phyloP scores from a whole-genome alignment of 1,140 invertebrate genomes.

The Periplaneta americana region DNA sequence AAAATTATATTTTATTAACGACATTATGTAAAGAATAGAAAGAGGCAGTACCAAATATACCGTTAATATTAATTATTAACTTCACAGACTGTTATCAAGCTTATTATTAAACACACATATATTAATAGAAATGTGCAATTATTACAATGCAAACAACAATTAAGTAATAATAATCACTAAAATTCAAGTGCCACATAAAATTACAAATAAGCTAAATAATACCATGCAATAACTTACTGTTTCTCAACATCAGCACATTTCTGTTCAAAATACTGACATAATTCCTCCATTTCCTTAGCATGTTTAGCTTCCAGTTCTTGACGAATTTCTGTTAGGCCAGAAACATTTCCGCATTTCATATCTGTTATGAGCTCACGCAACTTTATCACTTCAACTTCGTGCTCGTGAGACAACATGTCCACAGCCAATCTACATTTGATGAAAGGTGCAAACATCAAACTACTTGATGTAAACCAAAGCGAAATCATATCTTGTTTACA shows the following conservation, averaged over 20 bases:
- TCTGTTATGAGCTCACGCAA: not conserved
- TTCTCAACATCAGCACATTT: constrained; percentile 71
- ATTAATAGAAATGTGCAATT: too few species aligned
- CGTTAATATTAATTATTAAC: too few species aligned
- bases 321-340: constrained; percentile 34
- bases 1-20: too few species aligned
- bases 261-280: constrained; percentile 69
- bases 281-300: constrained; percentile 66
- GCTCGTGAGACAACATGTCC: constrained; percentile 19
- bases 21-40: too few species aligned
- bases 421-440: constrained; percentile 17
- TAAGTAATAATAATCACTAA: too few species aligned
- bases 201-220: too few species aligned
- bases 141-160: too few species aligned
- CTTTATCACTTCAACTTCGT: constrained; percentile 17
- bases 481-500: not conserved
- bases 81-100: too few species aligned
- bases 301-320: constrained; percentile 54
- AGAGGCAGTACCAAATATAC: too few species aligned
- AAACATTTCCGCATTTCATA: constrained; percentile 2
- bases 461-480: not conserved
- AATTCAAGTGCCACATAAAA: too few species aligned
- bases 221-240: constrained; percentile 43
- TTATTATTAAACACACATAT: too few species aligned
- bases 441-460: not conserved